phyloP scores from a whole-genome alignment of 1,140 invertebrate species.

The Lepidurus packardi region DNA sequence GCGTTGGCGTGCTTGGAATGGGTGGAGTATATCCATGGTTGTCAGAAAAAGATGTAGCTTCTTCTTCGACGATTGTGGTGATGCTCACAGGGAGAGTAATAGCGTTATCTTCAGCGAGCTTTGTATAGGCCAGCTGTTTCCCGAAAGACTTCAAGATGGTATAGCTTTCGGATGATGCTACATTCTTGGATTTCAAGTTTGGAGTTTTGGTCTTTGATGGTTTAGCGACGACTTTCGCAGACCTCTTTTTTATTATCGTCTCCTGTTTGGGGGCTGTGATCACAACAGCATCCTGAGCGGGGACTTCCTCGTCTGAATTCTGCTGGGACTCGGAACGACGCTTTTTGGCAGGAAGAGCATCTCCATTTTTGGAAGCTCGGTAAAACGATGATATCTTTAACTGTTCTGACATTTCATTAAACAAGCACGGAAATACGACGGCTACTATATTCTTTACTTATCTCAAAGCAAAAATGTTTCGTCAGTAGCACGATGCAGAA shows the following conservation, averaged over 20 bases:
- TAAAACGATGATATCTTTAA: neutral
- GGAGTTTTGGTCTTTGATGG: neutral
- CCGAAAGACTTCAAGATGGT: neutral
- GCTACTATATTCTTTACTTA: too few relatives aligned
- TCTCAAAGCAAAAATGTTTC: too few relatives aligned
- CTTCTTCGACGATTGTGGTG: constrained; percentile 21
- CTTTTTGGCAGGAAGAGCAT: neutral
- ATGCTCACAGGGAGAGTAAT: neutral
- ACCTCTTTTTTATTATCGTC: neutral
- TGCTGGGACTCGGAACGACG: neutral
- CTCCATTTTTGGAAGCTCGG: neutral
- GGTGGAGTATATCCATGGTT: constrained; percentile 17
- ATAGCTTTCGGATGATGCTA: neutral
- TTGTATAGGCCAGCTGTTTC: neutral
- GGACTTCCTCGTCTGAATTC: neutral
- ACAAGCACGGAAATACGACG: neutral
- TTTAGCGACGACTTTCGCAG: neutral
- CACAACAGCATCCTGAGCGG: neutral
- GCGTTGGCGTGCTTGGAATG: neutral
- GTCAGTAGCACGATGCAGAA: too few relatives aligned
- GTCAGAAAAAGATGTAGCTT: constrained; percentile 29
- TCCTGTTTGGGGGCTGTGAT: neutral
- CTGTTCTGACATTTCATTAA: neutral
- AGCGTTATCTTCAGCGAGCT: neutral
- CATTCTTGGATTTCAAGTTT: neutral